Percentiles rank a stretch among this genome's conserved stretches.
phyloP scores from a whole-genome alignment of 2,113 vertebrate genomes.

The Pyxicephalus adspersus region DNA sequence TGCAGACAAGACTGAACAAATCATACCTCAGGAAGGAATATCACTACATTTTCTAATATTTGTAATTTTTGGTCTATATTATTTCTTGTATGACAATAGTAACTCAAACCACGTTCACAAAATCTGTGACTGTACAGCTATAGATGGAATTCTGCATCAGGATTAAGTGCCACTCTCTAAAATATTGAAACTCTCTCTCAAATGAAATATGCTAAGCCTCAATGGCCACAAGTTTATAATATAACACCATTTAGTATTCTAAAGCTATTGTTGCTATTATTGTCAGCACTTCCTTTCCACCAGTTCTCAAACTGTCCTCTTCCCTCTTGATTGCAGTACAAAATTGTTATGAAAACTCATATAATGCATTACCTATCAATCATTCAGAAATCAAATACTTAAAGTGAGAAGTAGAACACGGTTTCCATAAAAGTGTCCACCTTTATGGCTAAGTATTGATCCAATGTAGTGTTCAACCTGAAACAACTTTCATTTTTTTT shows the following conservation, averaged over 20 bases:
- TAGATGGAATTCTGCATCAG: not conserved
- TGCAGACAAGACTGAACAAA: no score
- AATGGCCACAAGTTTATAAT: not conserved
- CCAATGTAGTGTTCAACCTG: not conserved
- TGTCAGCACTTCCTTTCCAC: not conserved
- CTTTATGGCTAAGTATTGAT: slow-evolving; percentile 18
- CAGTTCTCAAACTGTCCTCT: not conserved
- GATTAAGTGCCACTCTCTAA: not conserved
- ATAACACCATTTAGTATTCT: not conserved
- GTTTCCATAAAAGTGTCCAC: slow-evolving; percentile 1
- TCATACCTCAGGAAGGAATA: no score
- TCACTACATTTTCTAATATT: no score
- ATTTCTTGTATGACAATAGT: no score
- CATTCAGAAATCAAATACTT: not conserved
- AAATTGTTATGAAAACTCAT: slow-evolving; percentile 1
- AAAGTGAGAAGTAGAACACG: slow-evolving; percentile 4
- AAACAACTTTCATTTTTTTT: not conserved
- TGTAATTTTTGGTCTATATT: no score
- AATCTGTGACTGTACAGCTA: no score
- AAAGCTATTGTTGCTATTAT: not conserved
- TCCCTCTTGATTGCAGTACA: not conserved
- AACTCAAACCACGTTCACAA: no score
- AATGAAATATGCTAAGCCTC: not conserved
- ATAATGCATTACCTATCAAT: not conserved
- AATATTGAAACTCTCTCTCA: not conserved